Evolutionary conservation across 2,888 invertebrate species (phyloP), one percentile per base, ranked within the genome.

Genomic region (Synergus laeviventris): DNA sequence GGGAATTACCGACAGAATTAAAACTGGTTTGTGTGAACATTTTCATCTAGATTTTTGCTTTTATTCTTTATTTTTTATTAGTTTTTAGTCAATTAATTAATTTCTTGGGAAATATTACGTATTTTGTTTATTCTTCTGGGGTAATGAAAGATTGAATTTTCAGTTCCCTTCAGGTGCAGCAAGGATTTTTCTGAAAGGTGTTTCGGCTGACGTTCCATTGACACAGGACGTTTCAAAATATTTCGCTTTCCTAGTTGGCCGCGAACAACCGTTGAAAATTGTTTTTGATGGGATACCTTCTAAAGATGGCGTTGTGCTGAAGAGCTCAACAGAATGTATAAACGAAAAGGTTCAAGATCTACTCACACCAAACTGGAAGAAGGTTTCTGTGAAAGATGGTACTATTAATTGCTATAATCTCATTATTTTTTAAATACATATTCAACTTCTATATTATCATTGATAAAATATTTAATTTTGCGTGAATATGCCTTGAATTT

Each of bases 351-450:
- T 91, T n/a, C 86, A 78, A 14, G 18, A 81, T 8, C 62, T 85
- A 0, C 77, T 91, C 12, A 81, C 76, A 31, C 89, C 89, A 12
- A 81, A 73, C 9, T 87, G 86, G 85, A 79, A 87, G 73, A 81
- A 81, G 42, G 54, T 60, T 11, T 74, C 74, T n/a, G 76, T 76
- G 1, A 77, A 81, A 39, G 59, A 84, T n/a, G 83, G 87, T 86
- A 56, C 70, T 59, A 1, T 45, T 12, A 21, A 74, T 73, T 42
- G 49, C 21, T 49, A 36, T 60, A 54, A 54, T 76, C 75, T 64
- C n/a, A 31, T 31, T 0, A 31, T 31, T 31, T 31, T 31, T 31
- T 31, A 31, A 31, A 31, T 39, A 39, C 18, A 54, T n/a, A 60
- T 60, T 64, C 1, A 49, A 38, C 18, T 45, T 16, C 16, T 1